A percentile compares a stretch with the other conserved stretches of the same genome.
These are phyloP conservation scores for Chaenocephalus aceratus DNA, from an alignment of 2,113 vertebrate genomes.

Conservation along the genomic window DNA sequence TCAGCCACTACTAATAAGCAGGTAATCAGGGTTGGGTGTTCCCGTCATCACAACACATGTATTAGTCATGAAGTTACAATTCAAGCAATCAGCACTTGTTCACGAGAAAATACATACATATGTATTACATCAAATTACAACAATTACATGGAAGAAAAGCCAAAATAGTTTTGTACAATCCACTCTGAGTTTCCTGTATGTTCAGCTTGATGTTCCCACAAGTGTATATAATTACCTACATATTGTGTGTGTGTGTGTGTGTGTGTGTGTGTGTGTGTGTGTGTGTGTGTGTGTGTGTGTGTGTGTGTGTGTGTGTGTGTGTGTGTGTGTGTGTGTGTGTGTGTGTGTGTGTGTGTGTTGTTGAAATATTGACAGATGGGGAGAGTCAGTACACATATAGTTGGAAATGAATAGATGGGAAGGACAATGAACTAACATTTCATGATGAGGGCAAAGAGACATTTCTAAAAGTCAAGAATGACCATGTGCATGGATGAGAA, in stretches of 20 bases:
- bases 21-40: constrained; percentile 24
- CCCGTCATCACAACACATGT: constrained; percentile 45
- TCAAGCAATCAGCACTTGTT: constrained; percentile 59
- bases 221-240: neutral
- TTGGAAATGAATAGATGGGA: neutral
- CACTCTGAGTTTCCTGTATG: neutral
- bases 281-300: neutral
- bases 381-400: neutral
- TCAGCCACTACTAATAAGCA: neutral
- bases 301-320: neutral
- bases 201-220: neutral
- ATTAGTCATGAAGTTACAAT: constrained; percentile 63
- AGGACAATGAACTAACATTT: constrained; percentile 18
- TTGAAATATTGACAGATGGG: constrained; percentile 12
- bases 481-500: constrained; percentile 6
- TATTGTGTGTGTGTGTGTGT: neutral
- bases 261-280: neutral
- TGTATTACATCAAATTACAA: constrained; percentile 13
- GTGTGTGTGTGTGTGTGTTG: neutral
- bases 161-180: neutral
- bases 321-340: neutral
- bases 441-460: constrained; percentile 17
- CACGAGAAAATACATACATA: neutral
- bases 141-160: neutral
- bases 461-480: constrained; percentile 2